Percentiles rank a stretch among this genome's conserved stretches.
Conservation (phyloP, 2,113 vertebrate species). For the Pao palembangensis region DNA sequence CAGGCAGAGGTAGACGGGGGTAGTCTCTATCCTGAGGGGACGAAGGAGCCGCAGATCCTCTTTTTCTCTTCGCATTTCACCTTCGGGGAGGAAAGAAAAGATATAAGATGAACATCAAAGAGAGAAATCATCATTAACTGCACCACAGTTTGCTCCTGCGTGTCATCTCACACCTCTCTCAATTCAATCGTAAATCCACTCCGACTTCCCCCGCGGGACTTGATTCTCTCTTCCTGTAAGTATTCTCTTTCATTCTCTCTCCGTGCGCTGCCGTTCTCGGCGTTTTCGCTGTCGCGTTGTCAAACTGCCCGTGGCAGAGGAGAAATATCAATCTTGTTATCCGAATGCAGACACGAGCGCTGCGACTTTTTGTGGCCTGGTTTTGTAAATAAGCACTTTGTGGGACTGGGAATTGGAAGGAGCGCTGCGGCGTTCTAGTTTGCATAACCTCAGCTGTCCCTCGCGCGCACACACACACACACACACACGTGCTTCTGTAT, state of each 20-base stretch:
- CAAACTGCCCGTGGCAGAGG: constrained; percentile 31
- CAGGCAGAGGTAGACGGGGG: constrained; percentile 57
- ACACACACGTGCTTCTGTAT: constrained; percentile 1
- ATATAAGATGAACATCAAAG: constrained; percentile 66
- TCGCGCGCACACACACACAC: background rate
- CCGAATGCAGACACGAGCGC: constrained; percentile 34
- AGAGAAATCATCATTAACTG: constrained; percentile 62
- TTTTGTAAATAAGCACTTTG: constrained; percentile 42
- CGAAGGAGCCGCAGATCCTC: constrained; percentile 43
- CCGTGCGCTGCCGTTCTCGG: constrained; percentile 42
- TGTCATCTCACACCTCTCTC: constrained; percentile 65
- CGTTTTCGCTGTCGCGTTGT: constrained; percentile 39
- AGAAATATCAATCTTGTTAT: constrained; percentile 49
- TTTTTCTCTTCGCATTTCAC: constrained; percentile 48
- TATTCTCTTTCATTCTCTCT: constrained; percentile 65
- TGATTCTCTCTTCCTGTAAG: constrained; percentile 69
- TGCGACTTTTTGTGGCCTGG: constrained; percentile 28
- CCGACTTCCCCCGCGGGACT: constrained; percentile 55
- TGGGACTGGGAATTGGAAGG: constrained; percentile 23
- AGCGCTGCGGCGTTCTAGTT: constrained; percentile 36
- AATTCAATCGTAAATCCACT: constrained; percentile 68
- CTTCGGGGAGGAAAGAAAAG: constrained; percentile 31
- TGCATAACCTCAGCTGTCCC: constrained; percentile 47
- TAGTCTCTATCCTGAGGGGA: constrained; percentile 47
- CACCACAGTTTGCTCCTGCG: constrained; percentile 54